Conservation (phyloP, 2,888 invertebrate genomes). For the Tenodera sinensis region DNA sequence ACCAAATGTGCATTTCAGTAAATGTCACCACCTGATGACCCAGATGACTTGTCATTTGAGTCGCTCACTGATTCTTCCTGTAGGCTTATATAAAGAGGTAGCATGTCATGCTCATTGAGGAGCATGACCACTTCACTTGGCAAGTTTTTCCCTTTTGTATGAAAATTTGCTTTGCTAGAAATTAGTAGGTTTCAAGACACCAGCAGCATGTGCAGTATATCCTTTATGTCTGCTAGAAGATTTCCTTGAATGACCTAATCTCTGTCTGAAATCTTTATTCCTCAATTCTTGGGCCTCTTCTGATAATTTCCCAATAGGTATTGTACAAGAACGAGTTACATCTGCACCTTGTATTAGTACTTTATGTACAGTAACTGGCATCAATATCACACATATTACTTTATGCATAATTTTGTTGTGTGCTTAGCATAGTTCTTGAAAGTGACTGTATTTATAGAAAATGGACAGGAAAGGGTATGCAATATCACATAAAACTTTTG, state of each 20-base stretch:
- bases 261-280: conserved; percentile 34
- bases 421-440: conserved; percentile 33
- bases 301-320: conserved; percentile 34
- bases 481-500: conserved; percentile 32
- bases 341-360: conserved; percentile 35
- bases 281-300: conserved; percentile 39
- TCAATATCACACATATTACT: conserved; percentile 36
- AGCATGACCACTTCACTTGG: too few species aligned
- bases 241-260: conserved; percentile 35
- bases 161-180: too few species aligned
- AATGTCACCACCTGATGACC: too few species aligned
- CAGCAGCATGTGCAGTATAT: too few species aligned
- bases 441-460: conserved; percentile 32
- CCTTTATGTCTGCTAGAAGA: conserved; percentile 18
- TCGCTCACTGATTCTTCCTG: too few species aligned
- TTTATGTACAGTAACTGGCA: conserved; percentile 38
- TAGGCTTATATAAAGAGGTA: too few species aligned
- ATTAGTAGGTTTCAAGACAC: too few species aligned
- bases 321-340: conserved; percentile 34
- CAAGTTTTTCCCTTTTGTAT: too few species aligned
- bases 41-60: too few species aligned
- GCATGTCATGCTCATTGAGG: too few species aligned
- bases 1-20: too few species aligned
- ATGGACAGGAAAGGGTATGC: conserved; percentile 33
- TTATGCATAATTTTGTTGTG: conserved; percentile 21